Percentiles rank a stretch among this genome's conserved stretches.
phyloP scores from a whole-genome alignment of 2,797 vertebrate genomes.

The Monodelphis domestica region DNA sequence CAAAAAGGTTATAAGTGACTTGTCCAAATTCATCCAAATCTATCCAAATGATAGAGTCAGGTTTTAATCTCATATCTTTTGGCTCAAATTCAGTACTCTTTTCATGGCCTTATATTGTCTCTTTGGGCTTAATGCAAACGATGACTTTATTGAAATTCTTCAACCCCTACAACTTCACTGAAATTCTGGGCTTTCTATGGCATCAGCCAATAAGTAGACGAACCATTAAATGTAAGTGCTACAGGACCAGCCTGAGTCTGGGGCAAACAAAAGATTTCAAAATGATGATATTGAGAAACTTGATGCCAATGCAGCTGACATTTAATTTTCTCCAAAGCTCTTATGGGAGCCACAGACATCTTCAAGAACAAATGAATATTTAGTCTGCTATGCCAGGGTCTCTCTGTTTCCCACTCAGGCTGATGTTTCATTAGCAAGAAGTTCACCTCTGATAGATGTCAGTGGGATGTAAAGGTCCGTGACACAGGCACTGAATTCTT shows the following conservation, averaged over 20 bases:
- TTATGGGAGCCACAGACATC: not conserved
- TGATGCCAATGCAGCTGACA: not conserved
- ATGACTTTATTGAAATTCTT: not conserved
- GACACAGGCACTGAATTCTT: not conserved
- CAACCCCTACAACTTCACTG: not conserved
- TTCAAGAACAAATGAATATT: constrained; percentile 6
- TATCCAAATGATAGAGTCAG: not conserved
- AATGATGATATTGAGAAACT: not conserved
- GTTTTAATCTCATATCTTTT: not conserved
- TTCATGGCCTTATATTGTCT: not conserved
- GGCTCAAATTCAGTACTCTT: not conserved
- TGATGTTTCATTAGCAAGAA: not conserved
- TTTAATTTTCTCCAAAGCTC: not conserved
- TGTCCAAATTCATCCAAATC: not conserved
- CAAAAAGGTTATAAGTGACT: not conserved
- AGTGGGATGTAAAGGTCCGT: not conserved
- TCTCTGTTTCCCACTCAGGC: not conserved
- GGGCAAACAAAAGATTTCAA: not conserved
- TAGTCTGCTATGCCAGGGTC: not conserved
- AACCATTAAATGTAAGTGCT: not conserved
- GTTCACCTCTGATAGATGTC: not conserved
- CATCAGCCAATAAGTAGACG: not conserved
- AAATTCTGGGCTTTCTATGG: not conserved
- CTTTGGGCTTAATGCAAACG: not conserved
- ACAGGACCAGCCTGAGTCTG: not conserved